Conservation (phyloP, 2,113 vertebrate species). For the Anser brachyrhynchus region DNA sequence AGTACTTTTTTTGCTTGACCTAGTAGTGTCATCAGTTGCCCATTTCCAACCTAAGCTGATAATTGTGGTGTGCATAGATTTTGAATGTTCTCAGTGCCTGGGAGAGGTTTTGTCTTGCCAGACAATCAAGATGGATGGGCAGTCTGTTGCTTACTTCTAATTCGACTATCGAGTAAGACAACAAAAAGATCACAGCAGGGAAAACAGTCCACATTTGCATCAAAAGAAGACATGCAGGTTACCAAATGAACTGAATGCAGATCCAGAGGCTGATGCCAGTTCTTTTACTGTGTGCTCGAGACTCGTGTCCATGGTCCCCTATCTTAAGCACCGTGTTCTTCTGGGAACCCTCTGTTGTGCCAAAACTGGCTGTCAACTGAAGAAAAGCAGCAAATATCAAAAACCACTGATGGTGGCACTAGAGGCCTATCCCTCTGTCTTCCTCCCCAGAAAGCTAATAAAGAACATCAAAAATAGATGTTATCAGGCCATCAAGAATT, state of each 20-base stretch:
- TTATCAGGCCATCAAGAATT: constrained; percentile 54
- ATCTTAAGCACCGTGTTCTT: neutral
- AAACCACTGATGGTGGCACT: constrained; percentile 63
- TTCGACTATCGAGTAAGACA: neutral
- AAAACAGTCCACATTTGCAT: neutral
- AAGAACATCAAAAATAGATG: constrained; percentile 49
- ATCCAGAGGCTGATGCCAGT: neutral
- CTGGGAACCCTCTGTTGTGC: neutral
- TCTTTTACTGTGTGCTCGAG: neutral
- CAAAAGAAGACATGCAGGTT: neutral
- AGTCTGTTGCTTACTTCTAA: neutral
- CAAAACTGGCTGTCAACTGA: neutral
- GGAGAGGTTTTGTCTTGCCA: neutral
- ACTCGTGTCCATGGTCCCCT: rapidly evolving
- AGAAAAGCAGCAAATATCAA: constrained; percentile 2
- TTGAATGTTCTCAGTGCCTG: neutral
- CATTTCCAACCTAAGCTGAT: neutral
- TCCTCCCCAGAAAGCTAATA: constrained; percentile 23
- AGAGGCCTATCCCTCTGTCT: constrained; percentile 32
- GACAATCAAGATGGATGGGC: neutral
- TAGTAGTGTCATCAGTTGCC: neutral
- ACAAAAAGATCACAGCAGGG: neutral
- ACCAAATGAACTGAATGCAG: neutral
- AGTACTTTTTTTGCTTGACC: neutral
- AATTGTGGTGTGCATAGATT: neutral